Evolutionary conservation across 2,797 vertebrate species (phyloP).

Genomic region (Hemibagrus guttatus): DNA sequence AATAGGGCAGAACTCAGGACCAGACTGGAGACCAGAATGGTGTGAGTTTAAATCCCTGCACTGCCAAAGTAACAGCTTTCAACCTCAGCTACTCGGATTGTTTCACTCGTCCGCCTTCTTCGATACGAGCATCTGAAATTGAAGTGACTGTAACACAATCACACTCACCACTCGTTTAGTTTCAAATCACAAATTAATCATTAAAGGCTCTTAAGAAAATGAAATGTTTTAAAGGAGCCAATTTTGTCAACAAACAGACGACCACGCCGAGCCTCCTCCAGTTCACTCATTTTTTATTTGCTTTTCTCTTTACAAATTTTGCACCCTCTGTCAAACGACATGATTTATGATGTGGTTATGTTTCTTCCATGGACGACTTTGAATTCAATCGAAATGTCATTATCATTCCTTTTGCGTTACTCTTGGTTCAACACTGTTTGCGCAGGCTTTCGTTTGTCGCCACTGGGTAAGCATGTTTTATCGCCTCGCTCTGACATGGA

Average conservation of each 20-base stretch:
- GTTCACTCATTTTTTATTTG: not conserved
- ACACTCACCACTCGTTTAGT: not conserved
- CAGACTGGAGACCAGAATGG: not conserved
- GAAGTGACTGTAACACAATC: not conserved
- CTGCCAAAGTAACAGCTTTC: not conserved
- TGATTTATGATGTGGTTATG: conserved; percentile 48
- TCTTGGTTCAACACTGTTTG: conserved; percentile 72
- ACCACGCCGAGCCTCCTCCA: not conserved
- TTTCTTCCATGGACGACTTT: conserved; percentile 54
- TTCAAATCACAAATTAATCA: not conserved
- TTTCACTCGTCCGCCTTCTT: not conserved
- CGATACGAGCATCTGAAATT: not conserved
- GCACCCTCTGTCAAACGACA: conserved; percentile 24
- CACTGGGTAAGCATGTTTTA: conserved; percentile 81
- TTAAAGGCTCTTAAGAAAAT: not conserved
- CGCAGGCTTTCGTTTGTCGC: conserved; percentile 78
- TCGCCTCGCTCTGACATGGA: conserved; percentile 79
- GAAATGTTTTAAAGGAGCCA: not conserved
- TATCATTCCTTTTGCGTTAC: conserved; percentile 81
- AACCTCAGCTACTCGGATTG: not conserved
- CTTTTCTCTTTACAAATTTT: conserved; percentile 30
- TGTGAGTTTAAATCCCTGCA: not conserved
- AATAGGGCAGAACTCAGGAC: not conserved
- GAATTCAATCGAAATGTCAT: conserved; percentile 73
- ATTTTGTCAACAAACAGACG: not conserved